Base-by-base conservation (phyloP, 2,888 invertebrate genomes). In the Bellardia pandia region DNA sequence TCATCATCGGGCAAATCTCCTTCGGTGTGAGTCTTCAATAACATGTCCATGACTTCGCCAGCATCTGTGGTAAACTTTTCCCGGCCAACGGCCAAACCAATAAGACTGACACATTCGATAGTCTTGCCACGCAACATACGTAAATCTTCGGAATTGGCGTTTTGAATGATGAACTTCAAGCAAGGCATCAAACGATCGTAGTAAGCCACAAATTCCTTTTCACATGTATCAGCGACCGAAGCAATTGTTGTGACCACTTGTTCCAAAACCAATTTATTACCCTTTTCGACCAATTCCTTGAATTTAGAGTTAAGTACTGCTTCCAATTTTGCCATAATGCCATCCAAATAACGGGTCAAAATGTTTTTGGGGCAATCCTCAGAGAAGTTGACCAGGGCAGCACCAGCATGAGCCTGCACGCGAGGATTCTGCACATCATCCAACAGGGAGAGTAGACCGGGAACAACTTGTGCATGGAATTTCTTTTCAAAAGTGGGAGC, bases 361-460 rank as follows among this genome's bases (percentile, higher is more conserved):
- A 99, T 98, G 90, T 96, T 95, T 93, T 99, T 99, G 0, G 99
- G 99, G 93, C 99, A 99, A 94, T 99, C 99, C 94, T 99, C 99
- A 91, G 98, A 98, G 94, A 99, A 99, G 94, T 99, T 99, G 1
- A 99, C 99, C 88, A 99, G 95, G 69, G 99, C 99, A 75, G 99
- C 99, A 66, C 99, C 97, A 90, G 96, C 96, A 90, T 96, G 96
- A 78, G 96, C 96, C 94, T 96, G 94, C 87, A 99, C 99, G 90
- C 99, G 95, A 0, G 99, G 99, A 94, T 98, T 98, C 8, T 95
- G 96, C 91, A 97, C 96, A 93, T 99, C 98, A 90, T 98, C 98
- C 74, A 99, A 95, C 58, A 99, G 95, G 94, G 96, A 95, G 58
- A 99, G 94, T 51, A 99, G 94, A 14, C 98, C 98, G 11, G 98